Percentiles rank a stretch among this genome's conserved stretches.
Conservation (phyloP, 2,888 invertebrate genomes). For the Tiphia femorata region DNA sequence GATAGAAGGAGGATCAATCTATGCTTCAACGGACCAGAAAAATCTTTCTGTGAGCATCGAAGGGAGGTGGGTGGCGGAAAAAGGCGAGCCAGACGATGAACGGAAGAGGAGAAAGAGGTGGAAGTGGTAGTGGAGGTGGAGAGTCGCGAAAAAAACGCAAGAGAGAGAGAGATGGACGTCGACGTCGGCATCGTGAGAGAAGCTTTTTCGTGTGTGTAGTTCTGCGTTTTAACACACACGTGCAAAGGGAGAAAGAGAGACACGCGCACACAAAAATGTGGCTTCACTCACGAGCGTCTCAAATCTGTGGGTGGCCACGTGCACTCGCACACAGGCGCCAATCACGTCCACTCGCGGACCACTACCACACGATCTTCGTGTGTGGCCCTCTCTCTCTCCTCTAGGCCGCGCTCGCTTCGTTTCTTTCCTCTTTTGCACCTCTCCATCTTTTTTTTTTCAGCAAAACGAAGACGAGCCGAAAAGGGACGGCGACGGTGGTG, state of each 20-base stretch:
- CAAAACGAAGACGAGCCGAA: conserved; percentile 50
- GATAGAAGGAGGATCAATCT: conserved; percentile 12
- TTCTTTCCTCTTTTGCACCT: neutral
- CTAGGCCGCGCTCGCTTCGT: neutral
- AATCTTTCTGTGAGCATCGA: conserved; percentile 30
- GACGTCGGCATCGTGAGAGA: too few relatives aligned
- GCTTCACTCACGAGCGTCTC: too few relatives aligned
- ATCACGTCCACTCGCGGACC: too few relatives aligned
- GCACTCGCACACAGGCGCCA: too few relatives aligned
- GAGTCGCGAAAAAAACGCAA: conserved; percentile 3
- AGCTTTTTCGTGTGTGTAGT: too few relatives aligned
- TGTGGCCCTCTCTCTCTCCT: conserved; percentile 9
- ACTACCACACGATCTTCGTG: too few relatives aligned
- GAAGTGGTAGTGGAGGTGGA: conserved; percentile 6
- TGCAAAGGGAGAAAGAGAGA: too few relatives aligned
- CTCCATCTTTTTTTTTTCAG: conserved; percentile 23
- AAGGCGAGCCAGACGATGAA: neutral
- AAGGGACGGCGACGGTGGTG: conserved; percentile 27
- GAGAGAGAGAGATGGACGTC: neutral
- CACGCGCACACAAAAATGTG: neutral
- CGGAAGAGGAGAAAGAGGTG: conserved; percentile 17
- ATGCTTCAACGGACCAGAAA: conserved; percentile 60
- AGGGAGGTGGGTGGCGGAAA: too few relatives aligned
- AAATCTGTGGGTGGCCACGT: too few relatives aligned
- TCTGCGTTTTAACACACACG: too few relatives aligned